Evolutionary conservation across 2,888 invertebrate genomes (phyloP).

Genomic region (Drosophila dives): DNA sequence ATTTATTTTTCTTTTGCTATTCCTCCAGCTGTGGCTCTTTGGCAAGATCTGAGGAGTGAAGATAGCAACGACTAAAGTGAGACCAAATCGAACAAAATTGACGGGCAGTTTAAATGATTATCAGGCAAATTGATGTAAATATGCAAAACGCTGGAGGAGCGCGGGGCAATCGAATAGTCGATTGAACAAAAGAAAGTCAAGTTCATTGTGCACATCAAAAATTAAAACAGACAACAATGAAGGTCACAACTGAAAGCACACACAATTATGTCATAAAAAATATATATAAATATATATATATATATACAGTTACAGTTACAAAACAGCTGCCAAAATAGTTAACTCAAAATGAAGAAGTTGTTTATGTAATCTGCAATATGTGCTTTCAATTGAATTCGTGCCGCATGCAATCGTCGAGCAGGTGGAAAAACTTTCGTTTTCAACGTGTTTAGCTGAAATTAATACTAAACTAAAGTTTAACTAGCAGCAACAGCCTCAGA

Average conservation of each 20-base stretch:
- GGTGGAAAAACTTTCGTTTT: conserved; percentile 63
- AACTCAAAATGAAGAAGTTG: not conserved
- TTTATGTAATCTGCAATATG: conserved; percentile 46
- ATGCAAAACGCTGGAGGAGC: conserved; percentile 31
- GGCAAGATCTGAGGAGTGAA: conserved; percentile 19
- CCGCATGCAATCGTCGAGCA: conserved; percentile 58
- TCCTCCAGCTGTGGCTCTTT: conserved; percentile 4
- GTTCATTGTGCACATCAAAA: conserved; percentile 64
- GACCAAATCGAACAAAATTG: conserved; percentile 29
- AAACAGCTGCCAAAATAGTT: not conserved
- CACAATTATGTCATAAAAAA: conserved; percentile 45
- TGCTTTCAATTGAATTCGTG: conserved; percentile 48
- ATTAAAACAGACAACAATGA: conserved; percentile 14
- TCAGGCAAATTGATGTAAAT: conserved; percentile 62
- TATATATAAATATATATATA: not conserved
- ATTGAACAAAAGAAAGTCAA: conserved; percentile 71
- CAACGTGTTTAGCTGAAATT: conserved; percentile 9
- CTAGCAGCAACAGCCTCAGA: conserved; percentile 5
- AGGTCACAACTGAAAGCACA: conserved; percentile 35
- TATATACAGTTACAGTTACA: not conserved
- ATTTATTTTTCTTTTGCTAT: conserved; percentile 28
- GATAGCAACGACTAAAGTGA: conserved; percentile 35
- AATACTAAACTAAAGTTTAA: conserved; percentile 1
- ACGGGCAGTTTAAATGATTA: conserved; percentile 51
- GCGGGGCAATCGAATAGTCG: conserved; percentile 2